These are phyloP conservation scores for Nanger granti DNA, from an alignment of 2,113 vertebrate genomes.

Conservation along the genomic window DNA sequence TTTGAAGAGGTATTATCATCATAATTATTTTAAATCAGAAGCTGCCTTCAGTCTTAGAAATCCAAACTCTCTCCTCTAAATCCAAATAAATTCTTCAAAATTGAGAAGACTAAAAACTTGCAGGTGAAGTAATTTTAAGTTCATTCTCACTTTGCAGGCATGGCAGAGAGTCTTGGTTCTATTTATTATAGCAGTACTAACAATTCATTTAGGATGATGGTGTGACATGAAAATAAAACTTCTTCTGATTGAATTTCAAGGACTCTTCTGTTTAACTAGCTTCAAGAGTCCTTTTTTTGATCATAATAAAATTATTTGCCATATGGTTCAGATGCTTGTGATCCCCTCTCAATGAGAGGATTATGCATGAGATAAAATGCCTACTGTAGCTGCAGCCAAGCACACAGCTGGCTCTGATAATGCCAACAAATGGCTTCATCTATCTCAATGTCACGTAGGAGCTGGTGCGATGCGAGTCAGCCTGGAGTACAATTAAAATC, in stretches of 20 bases:
- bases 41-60: not conserved
- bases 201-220: slow-evolving; percentile 79
- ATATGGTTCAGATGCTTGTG: slow-evolving; percentile 84
- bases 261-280: slow-evolving; percentile 83
- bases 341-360: slow-evolving; percentile 83
- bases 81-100: not conserved
- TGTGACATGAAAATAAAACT: slow-evolving; percentile 75
- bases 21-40: not conserved
- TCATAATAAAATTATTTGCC: slow-evolving; percentile 88
- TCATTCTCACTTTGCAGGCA: slow-evolving; percentile 60
- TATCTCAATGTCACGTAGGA: slow-evolving; percentile 87
- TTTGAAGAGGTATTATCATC: not conserved
- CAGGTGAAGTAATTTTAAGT: slow-evolving; percentile 33
- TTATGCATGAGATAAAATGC: slow-evolving; percentile 87
- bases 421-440: slow-evolving; percentile 90
- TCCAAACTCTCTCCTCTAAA: not conserved
- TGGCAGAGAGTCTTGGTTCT: slow-evolving; percentile 48
- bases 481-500: slow-evolving; percentile 84
- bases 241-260: slow-evolving; percentile 83
- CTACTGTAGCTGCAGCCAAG: slow-evolving; percentile 82
- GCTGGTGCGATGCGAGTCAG: slow-evolving; percentile 77
- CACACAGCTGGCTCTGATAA: slow-evolving; percentile 92
- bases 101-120: not conserved
- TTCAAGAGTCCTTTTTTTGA: slow-evolving; percentile 86
- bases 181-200: slow-evolving; percentile 61